Conservation (phyloP, 2,113 vertebrate genomes). For the Antigone vipio region DNA sequence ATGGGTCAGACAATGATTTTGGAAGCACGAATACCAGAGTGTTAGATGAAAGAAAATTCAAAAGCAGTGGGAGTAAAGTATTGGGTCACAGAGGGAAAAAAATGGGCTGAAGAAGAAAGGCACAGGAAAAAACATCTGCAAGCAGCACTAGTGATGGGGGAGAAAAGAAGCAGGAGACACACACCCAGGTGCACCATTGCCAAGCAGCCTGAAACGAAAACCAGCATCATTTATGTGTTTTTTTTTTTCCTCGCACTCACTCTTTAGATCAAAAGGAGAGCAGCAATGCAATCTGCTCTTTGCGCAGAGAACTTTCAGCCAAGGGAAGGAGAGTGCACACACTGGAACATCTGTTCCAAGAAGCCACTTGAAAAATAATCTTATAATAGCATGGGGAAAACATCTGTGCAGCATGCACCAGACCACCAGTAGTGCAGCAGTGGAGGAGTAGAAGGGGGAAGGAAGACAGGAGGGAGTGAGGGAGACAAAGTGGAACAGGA, state of each 20-base stretch:
- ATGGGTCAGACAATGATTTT: slow-evolving; percentile 13
- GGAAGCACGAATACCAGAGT: not conserved
- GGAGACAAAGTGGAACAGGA: slow-evolving; percentile 43
- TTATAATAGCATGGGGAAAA: slow-evolving; percentile 75
- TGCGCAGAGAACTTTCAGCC: slow-evolving; percentile 59
- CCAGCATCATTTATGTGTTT: slow-evolving; percentile 44
- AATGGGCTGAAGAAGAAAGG: slow-evolving; percentile 59
- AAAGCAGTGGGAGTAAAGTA: slow-evolving; percentile 29
- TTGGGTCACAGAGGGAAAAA: slow-evolving; percentile 43
- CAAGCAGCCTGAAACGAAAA: slow-evolving; percentile 55
- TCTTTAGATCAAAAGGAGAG: slow-evolving; percentile 73
- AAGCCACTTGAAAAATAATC: slow-evolving; percentile 80
- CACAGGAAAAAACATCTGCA: slow-evolving; percentile 67
- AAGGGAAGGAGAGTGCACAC: slow-evolving; percentile 49
- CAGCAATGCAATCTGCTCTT: slow-evolving; percentile 70
- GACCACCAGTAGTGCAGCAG: slow-evolving; percentile 76
- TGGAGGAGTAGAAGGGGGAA: slow-evolving; percentile 47
- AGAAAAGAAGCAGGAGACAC: slow-evolving; percentile 62
- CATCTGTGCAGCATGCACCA: slow-evolving; percentile 76
- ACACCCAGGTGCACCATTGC: slow-evolving; percentile 67
- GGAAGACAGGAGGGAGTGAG: slow-evolving; percentile 10
- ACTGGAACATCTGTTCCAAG: slow-evolving; percentile 78
- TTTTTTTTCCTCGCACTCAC: not conserved
- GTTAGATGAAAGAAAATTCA: slow-evolving; percentile 40
- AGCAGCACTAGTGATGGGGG: slow-evolving; percentile 46